A percentile compares a stretch with the other conserved stretches of the same genome.
These are phyloP conservation scores for Carassius carassius DNA, from an alignment of 2,113 vertebrate genomes.

Conservation along the genomic window DNA sequence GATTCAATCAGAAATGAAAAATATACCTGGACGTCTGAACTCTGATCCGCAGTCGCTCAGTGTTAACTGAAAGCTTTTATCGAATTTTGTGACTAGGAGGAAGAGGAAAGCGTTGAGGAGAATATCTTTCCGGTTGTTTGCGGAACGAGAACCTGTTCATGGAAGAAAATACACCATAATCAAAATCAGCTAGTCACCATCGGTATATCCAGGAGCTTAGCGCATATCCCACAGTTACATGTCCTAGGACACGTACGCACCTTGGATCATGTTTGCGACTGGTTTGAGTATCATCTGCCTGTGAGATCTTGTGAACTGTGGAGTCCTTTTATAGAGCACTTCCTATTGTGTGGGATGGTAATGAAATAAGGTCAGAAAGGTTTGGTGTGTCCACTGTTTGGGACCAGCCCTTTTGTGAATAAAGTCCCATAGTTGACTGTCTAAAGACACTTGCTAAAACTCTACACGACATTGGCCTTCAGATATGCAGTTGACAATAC, in stretches of 20 bases:
- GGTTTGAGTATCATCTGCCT: constrained; percentile 28
- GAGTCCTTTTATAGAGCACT: constrained; percentile 59
- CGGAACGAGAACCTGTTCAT: constrained; percentile 44
- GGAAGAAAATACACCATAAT: constrained; percentile 25
- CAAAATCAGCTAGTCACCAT: constrained; percentile 34
- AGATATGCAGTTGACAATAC: constrained; percentile 55
- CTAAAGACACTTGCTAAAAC: constrained; percentile 60
- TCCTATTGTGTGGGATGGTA: constrained; percentile 53
- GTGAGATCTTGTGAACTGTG: constrained; percentile 15
- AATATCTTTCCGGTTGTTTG: constrained; percentile 52
- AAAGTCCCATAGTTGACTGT: constrained; percentile 44
- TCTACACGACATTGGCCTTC: constrained; percentile 55
- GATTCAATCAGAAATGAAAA: background rate
- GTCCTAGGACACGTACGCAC: constrained; percentile 44
- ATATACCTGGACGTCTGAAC: constrained; percentile 49
- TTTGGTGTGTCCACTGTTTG: constrained; percentile 54
- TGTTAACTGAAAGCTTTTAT: constrained; percentile 52
- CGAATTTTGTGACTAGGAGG: constrained; percentile 43
- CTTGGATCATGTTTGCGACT: constrained; percentile 28
- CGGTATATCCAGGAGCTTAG: constrained; percentile 7
- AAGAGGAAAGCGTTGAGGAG: constrained; percentile 56
- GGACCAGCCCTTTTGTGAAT: constrained; percentile 59
- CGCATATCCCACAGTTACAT: background rate
- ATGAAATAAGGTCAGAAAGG: constrained; percentile 63
- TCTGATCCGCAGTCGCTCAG: constrained; percentile 41